Evolutionary conservation across 2,797 vertebrate genomes (phyloP).

Genomic region (Todus mexicanus): DNA sequence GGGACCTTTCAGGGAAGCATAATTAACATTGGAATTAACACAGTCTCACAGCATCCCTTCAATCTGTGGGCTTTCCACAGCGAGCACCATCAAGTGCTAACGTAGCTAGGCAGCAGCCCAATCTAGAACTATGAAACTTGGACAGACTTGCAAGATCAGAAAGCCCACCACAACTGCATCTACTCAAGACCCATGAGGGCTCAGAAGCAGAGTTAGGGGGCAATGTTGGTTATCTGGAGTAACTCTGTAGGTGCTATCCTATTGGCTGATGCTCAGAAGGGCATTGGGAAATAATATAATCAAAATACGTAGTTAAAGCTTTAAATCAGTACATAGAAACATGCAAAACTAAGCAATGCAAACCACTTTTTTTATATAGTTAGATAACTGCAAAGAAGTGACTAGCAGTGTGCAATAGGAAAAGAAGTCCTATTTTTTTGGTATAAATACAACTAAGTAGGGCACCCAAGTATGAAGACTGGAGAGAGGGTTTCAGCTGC

Average conservation of each 20-base stretch:
- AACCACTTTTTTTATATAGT: neutral
- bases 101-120: neutral
- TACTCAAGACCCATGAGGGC: neutral
- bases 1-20: neutral
- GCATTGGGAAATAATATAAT: neutral
- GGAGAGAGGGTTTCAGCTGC: neutral
- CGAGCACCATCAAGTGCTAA: neutral
- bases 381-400: neutral
- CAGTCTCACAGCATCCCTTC: neutral
- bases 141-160: neutral
- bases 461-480: neutral
- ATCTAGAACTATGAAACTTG: neutral
- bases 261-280: neutral
- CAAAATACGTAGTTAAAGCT: neutral
- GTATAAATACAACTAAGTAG: neutral
- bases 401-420: neutral
- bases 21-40: neutral
- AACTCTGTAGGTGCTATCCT: neutral
- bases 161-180: neutral
- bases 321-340: neutral
- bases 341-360: neutral
- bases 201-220: neutral
- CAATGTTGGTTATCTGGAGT: neutral
- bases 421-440: neutral
- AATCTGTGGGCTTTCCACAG: neutral